Percentiles rank a stretch among this genome's conserved stretches.
phyloP scores from a whole-genome alignment of 2,797 vertebrate genomes.

The Brachymystax lenok region DNA sequence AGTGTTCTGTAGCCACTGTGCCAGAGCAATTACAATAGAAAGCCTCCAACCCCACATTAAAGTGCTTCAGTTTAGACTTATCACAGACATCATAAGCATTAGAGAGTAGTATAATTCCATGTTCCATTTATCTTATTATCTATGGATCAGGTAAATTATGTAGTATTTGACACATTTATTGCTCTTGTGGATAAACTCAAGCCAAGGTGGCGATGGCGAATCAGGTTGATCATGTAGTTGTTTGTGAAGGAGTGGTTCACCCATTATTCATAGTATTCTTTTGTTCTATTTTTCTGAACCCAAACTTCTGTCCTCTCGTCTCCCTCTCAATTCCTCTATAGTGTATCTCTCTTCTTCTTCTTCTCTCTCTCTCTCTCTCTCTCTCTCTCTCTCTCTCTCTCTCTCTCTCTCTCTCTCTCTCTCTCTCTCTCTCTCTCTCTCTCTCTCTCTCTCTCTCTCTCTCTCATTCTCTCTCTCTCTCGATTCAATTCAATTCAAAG shows the following conservation, averaged over 20 bases:
- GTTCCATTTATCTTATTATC: conserved; percentile 8
- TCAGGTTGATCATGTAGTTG: neutral
- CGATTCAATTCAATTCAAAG: too few species aligned
- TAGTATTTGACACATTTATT: neutral
- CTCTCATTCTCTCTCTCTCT: neutral
- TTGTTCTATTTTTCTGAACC: conserved; percentile 4
- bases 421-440: conserved; percentile 20
- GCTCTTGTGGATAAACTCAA: neutral
- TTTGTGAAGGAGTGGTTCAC: neutral
- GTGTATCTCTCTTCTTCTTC: too few species aligned
- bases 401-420: neutral
- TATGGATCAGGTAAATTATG: neutral
- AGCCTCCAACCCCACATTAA: conserved; percentile 63
- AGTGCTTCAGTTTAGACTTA: conserved; percentile 48
- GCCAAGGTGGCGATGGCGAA: neutral
- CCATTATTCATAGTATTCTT: conserved; percentile 40
- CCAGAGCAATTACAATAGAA: conserved; percentile 64
- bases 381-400: too few species aligned
- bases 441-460: conserved; percentile 24
- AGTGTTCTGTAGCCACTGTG: conserved; percentile 57
- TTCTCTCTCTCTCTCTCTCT: neutral
- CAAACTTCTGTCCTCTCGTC: neutral
- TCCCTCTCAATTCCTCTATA: neutral
- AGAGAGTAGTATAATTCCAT: conserved; percentile 64
- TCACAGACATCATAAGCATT: conserved; percentile 53